A percentile compares a stretch with the other conserved stretches of the same genome.
Evolutionary conservation across 2,113 vertebrate genomes (phyloP).

Genomic region (Bos taurus): ARS-UCD2.0 NC_037337.1:98187501-98188000

Average conservation of each 20-base stretch:
- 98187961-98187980: background rate
- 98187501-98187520: background rate
- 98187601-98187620: background rate
- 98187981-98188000: background rate
- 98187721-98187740: background rate
- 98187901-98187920: background rate
- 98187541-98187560: background rate
- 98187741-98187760: background rate
- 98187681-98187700: background rate
- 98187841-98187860: background rate
- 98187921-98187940: background rate
- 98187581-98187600: background rate
- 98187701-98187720: background rate
- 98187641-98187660: background rate
- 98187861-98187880: background rate
- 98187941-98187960: accelerated
- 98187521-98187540: background rate
- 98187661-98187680: background rate
- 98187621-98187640: background rate
- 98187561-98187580: background rate
- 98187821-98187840: background rate
- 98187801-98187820: background rate
- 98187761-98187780: background rate
- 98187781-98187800: background rate
- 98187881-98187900: background rate